Evolutionary conservation across 2,888 invertebrate species (phyloP).

Genomic region (Rhamphomyia laevipes): DNA sequence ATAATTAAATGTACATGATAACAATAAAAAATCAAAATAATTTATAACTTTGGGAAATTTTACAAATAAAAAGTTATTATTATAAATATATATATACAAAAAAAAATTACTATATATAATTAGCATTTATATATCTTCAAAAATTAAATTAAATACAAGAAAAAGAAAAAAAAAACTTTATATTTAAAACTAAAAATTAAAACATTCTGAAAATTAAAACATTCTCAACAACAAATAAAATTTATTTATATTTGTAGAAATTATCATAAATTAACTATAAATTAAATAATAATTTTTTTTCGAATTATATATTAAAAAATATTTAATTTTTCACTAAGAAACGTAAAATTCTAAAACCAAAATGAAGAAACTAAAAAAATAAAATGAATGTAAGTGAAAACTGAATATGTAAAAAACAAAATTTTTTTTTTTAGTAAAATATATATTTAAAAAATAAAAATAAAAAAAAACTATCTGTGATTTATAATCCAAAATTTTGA

Average conservation of each 20-base stretch:
- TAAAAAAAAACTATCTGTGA: slow-evolving; percentile 37
- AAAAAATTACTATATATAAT: slow-evolving; percentile 3
- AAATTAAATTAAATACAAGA: slow-evolving; percentile 2
- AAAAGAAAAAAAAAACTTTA: too few relatives aligned
- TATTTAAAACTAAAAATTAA: neutral
- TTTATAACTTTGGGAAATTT: slow-evolving; percentile 5
- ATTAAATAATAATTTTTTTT: neutral
- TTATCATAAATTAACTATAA: too few relatives aligned
- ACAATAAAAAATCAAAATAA: slow-evolving; percentile 11
- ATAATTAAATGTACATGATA: slow-evolving; percentile 1
- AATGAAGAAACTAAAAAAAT: slow-evolving; percentile 4
- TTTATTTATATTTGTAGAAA: too few relatives aligned
- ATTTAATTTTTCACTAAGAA: too few relatives aligned
- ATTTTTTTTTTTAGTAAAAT: neutral
- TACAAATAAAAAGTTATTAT: slow-evolving; percentile 2
- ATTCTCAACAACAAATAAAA: neutral
- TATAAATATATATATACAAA: slow-evolving; percentile 4
- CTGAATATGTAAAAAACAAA: neutral
- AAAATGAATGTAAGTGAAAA: slow-evolving; percentile 3
- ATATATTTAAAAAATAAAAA: neutral
- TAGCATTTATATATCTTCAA: neutral
- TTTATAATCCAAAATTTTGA: slow-evolving; percentile 41
- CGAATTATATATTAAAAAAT: too few relatives aligned
- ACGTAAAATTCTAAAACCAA: too few relatives aligned
- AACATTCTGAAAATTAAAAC: neutral